Evolutionary conservation across 1,140 invertebrate species (phyloP).

Genomic region (Drosophila persimilis): DNA sequence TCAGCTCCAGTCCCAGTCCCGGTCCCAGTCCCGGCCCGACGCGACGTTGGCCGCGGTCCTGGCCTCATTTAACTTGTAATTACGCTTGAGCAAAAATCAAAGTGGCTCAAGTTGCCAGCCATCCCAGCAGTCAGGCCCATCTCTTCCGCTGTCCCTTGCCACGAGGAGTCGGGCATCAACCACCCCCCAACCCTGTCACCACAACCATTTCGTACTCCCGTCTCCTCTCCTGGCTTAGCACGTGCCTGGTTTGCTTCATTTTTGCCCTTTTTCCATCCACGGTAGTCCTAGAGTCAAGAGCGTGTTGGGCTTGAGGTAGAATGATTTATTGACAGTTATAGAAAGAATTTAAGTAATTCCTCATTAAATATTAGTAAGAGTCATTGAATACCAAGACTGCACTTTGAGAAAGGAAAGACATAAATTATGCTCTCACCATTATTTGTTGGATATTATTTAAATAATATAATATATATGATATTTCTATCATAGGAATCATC

Average conservation of each 20-base stretch:
- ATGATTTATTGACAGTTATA: too few species aligned
- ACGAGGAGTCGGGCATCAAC: slow-evolving; percentile 6
- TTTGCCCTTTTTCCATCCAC: slow-evolving; percentile 18
- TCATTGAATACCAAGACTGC: too few species aligned
- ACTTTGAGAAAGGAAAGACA: too few species aligned
- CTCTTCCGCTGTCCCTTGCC: slow-evolving; percentile 2
- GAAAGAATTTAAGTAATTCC: too few species aligned
- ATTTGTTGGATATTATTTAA: too few species aligned
- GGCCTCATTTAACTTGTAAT: slow-evolving; percentile 82
- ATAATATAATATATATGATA: too few species aligned
- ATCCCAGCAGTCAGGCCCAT: slow-evolving; percentile 1
- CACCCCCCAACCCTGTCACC: slow-evolving; percentile 21
- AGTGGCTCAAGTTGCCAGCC: slow-evolving; percentile 78
- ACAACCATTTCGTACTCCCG: slow-evolving; percentile 20
- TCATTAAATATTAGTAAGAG: too few species aligned
- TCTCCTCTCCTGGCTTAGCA: slow-evolving; percentile 23
- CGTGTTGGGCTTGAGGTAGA: slow-evolving; percentile 24
- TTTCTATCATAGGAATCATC: too few species aligned
- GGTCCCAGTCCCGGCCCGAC: slow-evolving; percentile 17
- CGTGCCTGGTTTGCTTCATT: slow-evolving; percentile 26
- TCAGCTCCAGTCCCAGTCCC: slow-evolving; percentile 11
- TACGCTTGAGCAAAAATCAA: slow-evolving; percentile 81
- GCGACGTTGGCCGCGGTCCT: slow-evolving; percentile 58
- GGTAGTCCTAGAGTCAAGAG: slow-evolving; percentile 12
- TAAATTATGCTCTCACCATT: too few species aligned